Conservation (phyloP, 2,888 invertebrate species). For the Volucella bombylans region DNA sequence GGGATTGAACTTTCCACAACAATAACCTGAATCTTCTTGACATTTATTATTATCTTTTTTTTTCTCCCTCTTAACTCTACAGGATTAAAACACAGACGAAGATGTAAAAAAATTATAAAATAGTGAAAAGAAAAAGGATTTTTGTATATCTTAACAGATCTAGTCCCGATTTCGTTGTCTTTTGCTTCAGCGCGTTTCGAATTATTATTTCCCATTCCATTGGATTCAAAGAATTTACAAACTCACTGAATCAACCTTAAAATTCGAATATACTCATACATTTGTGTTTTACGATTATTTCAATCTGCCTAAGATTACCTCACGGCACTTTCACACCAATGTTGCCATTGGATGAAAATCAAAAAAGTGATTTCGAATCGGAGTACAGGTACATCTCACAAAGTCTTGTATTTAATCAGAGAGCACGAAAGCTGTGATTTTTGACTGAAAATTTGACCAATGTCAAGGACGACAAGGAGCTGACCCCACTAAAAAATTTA, state of each 20-base stretch:
- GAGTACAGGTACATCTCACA: too few relatives aligned
- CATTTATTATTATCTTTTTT: conserved; percentile 57
- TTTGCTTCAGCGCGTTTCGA: conserved; percentile 48
- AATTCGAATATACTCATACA: conserved; percentile 66
- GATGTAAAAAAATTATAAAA: background rate
- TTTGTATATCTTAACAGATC: conserved; percentile 14
- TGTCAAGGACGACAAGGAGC: too few relatives aligned
- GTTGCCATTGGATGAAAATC: background rate
- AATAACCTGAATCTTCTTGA: conserved; percentile 67
- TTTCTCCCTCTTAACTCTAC: conserved; percentile 18
- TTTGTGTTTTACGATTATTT: conserved; percentile 64
- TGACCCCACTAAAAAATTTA: too few relatives aligned
- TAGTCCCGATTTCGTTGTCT: conserved; percentile 43
- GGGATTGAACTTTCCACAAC: conserved; percentile 64
- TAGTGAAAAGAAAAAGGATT: conserved; percentile 22
- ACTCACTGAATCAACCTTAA: conserved; percentile 39
- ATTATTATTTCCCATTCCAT: conserved; percentile 36
- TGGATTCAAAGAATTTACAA: conserved; percentile 45
- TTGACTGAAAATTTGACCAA: too few relatives aligned
- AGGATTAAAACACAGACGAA: conserved; percentile 23
- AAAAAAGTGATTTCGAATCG: conserved; percentile 21
- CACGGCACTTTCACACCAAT: background rate
- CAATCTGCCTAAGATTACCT: conserved; percentile 34
- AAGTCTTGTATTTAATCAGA: too few relatives aligned
- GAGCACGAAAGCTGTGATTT: too few relatives aligned